A percentile compares a stretch with the other conserved stretches of the same genome.
These are phyloP conservation scores for Harpagoxenus sublaevis DNA, from an alignment of 2,888 invertebrate species.

Conservation along the genomic window DNA sequence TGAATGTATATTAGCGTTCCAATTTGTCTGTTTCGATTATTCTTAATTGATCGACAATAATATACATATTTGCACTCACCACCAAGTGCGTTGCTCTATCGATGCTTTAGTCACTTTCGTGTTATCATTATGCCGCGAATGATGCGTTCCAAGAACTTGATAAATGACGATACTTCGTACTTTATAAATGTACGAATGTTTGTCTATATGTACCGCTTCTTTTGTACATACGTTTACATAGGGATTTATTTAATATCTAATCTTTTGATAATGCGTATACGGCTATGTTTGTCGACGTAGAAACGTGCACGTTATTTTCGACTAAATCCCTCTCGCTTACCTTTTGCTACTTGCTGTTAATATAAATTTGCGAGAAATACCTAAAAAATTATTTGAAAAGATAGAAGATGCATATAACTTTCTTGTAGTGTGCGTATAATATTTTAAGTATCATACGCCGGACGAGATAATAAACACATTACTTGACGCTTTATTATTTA, in stretches of 20 bases:
- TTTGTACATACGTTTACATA: not conserved
- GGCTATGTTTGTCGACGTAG: not conserved
- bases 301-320: not conserved
- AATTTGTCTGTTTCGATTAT: slow-evolving; percentile 70
- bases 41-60: slow-evolving; percentile 74
- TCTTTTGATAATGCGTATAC: not conserved
- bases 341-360: not conserved
- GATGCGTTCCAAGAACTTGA: slow-evolving; percentile 15
- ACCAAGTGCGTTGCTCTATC: slow-evolving; percentile 70
- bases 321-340: not conserved
- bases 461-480: not conserved
- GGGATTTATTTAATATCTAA: not conserved
- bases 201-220: not conserved
- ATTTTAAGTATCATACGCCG: not conserved
- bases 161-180: slow-evolving; percentile 20
- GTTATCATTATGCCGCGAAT: slow-evolving; percentile 1
- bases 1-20: slow-evolving; percentile 73
- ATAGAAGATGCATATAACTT: not conserved
- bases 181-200: too few species aligned
- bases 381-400: slow-evolving; percentile 9
- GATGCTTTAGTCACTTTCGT: not conserved
- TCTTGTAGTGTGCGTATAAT: not conserved
- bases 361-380: not conserved
- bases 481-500: slow-evolving; percentile 12
- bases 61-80: slow-evolving; percentile 64